These are phyloP conservation scores for Macrosiphum euphorbiae DNA, from an alignment of 2,888 invertebrate species.

Conservation along the genomic window DNA sequence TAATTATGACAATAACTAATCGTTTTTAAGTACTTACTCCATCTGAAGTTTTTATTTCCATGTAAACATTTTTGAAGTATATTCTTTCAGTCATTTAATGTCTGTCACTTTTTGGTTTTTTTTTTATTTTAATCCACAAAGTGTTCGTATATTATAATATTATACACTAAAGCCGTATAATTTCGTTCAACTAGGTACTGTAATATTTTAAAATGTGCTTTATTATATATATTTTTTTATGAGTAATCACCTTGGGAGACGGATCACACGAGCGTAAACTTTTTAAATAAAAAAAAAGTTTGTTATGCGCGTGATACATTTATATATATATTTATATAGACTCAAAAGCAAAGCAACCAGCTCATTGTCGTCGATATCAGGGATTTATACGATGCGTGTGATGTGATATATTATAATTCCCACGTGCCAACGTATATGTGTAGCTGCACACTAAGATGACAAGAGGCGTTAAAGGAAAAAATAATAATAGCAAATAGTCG, in stretches of 20 bases:
- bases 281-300: slow-evolving; percentile 32
- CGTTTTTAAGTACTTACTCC: not conserved
- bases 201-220: slow-evolving; percentile 26
- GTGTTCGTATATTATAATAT: not conserved
- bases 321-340: not conserved
- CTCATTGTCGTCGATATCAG: not conserved
- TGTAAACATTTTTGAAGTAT: not conserved
- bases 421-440: not conserved
- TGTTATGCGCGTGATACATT: not conserved
- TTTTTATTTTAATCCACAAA: slow-evolving; percentile 18
- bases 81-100: not conserved
- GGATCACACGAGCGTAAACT: slow-evolving; percentile 16
- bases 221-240: not conserved
- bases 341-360: not conserved
- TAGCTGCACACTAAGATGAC: not conserved
- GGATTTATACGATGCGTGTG: not conserved
- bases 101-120: not conserved
- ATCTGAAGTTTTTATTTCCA: not conserved
- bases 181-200: not conserved
- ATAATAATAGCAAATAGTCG: not conserved
- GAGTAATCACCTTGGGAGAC: slow-evolving; percentile 31
- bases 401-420: not conserved
- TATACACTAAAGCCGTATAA: not conserved
- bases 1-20: not conserved
- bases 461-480: not conserved